Percentiles rank a stretch among this genome's conserved stretches.
Conservation (phyloP, 2,888 invertebrate species). For the Rhaphigaster nebulosa region DNA sequence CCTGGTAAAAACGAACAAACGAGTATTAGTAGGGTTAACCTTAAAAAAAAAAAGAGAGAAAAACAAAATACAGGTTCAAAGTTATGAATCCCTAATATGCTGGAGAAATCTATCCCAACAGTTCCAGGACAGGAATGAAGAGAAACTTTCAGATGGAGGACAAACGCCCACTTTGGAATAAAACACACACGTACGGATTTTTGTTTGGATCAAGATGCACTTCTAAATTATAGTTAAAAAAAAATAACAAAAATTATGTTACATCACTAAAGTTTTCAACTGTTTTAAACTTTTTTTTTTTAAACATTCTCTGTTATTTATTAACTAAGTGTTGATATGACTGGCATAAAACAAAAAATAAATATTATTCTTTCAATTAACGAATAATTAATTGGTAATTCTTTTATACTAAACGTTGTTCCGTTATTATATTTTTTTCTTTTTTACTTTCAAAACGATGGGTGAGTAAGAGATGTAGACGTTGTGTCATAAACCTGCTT, state of each 20-base stretch:
- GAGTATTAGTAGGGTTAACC: background rate
- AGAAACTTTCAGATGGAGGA: slow-evolving; percentile 6
- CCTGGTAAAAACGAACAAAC: background rate
- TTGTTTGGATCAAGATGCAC: background rate
- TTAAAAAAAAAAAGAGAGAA: background rate
- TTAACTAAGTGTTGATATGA: too few relatives aligned
- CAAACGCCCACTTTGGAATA: background rate
- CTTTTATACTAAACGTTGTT: background rate
- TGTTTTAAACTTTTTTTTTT: too few relatives aligned
- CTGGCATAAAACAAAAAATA: too few relatives aligned
- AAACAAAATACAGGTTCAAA: background rate
- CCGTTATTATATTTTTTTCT: background rate
- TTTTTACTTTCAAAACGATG: background rate
- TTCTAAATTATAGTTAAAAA: too few relatives aligned
- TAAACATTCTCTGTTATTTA: too few relatives aligned
- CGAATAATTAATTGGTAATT: too few relatives aligned
- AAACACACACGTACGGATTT: background rate
- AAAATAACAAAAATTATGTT: too few relatives aligned
- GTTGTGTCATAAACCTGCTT: slow-evolving; percentile 24
- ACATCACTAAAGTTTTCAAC: too few relatives aligned
- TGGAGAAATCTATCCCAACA: background rate
- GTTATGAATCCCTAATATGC: background rate
- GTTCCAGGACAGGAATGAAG: background rate
- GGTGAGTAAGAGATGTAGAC: background rate
- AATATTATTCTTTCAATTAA: too few relatives aligned